These are phyloP conservation scores for Bibio marci DNA, from an alignment of 2,888 invertebrate genomes.

Conservation along the genomic window DNA sequence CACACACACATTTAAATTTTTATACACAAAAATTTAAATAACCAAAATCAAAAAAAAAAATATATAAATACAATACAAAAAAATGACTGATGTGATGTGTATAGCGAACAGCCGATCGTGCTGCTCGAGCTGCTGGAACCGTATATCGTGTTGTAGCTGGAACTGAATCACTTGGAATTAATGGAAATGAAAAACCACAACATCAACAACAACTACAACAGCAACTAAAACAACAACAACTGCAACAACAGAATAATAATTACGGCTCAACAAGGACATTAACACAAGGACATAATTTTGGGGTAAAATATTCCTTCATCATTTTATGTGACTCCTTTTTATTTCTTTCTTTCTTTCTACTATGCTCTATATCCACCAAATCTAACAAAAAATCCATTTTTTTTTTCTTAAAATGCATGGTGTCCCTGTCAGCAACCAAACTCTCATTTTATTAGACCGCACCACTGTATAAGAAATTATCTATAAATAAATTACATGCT, in stretches of 20 bases:
- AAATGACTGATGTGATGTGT: slow-evolving; percentile 4
- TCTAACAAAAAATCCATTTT: no score
- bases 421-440: no score
- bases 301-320: slow-evolving; percentile 5
- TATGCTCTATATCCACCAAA: no score
- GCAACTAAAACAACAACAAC: slow-evolving; percentile 4
- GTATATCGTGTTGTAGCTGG: slow-evolving; percentile 63
- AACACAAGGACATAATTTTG: slow-evolving; percentile 5
- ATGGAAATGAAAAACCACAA: slow-evolving; percentile 1
- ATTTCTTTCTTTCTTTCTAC: background rate
- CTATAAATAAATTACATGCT: no score
- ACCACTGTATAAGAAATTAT: no score
- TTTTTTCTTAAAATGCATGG: no score
- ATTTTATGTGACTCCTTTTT: background rate
- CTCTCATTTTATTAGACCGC: no score
- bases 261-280: slow-evolving; percentile 1
- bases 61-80: slow-evolving; percentile 4
- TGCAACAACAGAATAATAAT: background rate
- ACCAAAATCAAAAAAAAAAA: slow-evolving; percentile 6
- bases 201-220: slow-evolving; percentile 2
- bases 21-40: slow-evolving; percentile 5
- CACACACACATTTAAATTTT: no score
- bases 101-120: slow-evolving; percentile 62
- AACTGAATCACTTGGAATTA: slow-evolving; percentile 49
- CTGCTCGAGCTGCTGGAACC: slow-evolving; percentile 62